These are phyloP conservation scores for Menura novaehollandiae DNA, from an alignment of 2,113 vertebrate species.

Conservation along the genomic window DNA sequence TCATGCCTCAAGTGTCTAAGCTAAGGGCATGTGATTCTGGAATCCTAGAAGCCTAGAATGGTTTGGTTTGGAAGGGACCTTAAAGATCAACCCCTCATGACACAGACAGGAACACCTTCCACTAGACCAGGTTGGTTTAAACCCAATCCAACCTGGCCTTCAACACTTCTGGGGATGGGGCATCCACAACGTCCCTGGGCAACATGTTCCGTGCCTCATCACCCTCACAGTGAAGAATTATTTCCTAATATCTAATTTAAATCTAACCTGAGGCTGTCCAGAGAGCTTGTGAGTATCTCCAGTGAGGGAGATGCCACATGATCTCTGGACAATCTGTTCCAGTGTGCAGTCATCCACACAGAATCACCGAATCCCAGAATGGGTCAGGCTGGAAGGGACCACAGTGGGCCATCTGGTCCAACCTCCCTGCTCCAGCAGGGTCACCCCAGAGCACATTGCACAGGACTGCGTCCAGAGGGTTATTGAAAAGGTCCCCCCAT, in stretches of 20 bases:
- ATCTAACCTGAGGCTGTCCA: background rate
- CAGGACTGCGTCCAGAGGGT: background rate
- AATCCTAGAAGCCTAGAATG: background rate
- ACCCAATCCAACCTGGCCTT: background rate
- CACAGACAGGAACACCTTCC: background rate
- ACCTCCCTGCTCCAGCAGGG: background rate
- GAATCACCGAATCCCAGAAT: background rate
- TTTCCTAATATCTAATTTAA: background rate
- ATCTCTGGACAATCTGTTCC: too few species aligned
- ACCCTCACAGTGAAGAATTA: background rate
- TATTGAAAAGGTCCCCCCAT: background rate
- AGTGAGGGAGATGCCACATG: background rate
- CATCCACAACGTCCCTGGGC: background rate
- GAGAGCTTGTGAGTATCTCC: background rate
- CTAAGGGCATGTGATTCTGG: background rate
- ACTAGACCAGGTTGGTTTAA: background rate
- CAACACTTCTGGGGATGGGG: background rate
- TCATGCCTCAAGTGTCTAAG: background rate
- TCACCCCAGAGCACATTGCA: background rate
- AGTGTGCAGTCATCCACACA: background rate
- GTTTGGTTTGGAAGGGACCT: background rate
- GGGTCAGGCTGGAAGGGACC: background rate
- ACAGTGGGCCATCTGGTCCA: background rate
- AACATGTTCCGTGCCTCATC: background rate
- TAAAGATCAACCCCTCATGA: background rate